Conservation (phyloP, 2,113 vertebrate genomes). For the Zapornia atra region DNA sequence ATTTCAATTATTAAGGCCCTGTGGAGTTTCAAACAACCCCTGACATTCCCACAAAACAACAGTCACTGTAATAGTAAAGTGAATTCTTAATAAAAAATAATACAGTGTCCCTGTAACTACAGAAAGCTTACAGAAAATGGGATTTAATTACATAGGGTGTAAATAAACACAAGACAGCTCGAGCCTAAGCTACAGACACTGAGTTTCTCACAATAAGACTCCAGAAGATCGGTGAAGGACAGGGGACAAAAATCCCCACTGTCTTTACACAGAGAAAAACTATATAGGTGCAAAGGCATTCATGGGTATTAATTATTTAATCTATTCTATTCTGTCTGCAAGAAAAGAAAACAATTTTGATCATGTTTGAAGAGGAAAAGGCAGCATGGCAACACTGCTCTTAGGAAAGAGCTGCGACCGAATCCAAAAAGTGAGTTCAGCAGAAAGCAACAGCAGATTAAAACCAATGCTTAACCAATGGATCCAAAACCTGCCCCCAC, state of each 20-base stretch:
- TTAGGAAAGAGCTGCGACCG: rapidly evolving
- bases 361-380: neutral
- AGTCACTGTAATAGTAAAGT: neutral
- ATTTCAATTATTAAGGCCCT: neutral
- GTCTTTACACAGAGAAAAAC: neutral
- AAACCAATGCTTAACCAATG: neutral
- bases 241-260: neutral
- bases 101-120: neutral
- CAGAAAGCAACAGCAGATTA: neutral
- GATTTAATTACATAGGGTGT: neutral
- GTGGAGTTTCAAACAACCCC: neutral
- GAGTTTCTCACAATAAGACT: neutral
- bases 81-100: neutral
- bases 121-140: constrained; percentile 1
- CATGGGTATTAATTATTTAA: neutral
- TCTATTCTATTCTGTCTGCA: neutral
- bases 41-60: neutral
- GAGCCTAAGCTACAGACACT: neutral
- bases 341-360: neutral
- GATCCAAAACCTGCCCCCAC: neutral
- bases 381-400: neutral
- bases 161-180: neutral
- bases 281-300: neutral
- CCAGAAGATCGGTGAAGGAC: neutral
- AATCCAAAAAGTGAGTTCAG: neutral